phyloP scores from a whole-genome alignment of 2,113 vertebrate species.

The Aix galericulata region DNA sequence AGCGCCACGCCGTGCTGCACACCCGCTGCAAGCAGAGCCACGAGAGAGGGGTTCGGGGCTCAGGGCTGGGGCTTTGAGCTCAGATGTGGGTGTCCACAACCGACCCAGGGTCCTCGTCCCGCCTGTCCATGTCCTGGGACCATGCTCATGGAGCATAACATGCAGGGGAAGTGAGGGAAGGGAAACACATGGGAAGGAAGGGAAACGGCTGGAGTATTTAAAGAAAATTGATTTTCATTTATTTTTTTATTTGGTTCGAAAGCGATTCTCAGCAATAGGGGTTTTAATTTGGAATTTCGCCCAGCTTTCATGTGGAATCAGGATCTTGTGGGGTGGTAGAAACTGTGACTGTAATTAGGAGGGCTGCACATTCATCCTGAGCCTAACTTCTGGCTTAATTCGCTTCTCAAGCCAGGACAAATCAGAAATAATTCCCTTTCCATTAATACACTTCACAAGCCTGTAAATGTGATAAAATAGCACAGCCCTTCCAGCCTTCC shows the following conservation, averaged over 20 bases:
- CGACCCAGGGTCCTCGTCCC: too few species aligned
- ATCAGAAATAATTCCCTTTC: not conserved
- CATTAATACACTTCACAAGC: not conserved
- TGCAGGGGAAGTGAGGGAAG: not conserved
- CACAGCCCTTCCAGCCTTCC: not conserved
- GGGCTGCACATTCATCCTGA: not conserved
- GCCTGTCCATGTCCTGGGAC: not conserved
- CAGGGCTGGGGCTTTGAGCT: too few species aligned
- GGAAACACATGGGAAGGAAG: not conserved
- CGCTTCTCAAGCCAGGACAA: not conserved
- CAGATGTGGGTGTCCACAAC: too few species aligned
- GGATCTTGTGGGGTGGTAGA: not conserved
- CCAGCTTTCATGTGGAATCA: not conserved
- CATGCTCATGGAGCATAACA: not conserved
- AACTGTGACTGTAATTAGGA: not conserved
- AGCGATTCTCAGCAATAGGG: not conserved
- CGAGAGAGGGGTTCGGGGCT: not conserved
- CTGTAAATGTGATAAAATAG: not conserved
- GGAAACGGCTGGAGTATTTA: not conserved
- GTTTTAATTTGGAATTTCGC: rapidly evolving
- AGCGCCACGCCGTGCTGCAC: rapidly evolving
- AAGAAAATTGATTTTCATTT: not conserved
- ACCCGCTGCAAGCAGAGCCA: rapidly evolving
- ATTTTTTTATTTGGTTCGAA: not conserved
- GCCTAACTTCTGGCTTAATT: not conserved